Evolutionary conservation across 2,888 invertebrate genomes (phyloP), one percentile per base, ranked within the genome.

Genomic region (Gortyna flavago): DNA sequence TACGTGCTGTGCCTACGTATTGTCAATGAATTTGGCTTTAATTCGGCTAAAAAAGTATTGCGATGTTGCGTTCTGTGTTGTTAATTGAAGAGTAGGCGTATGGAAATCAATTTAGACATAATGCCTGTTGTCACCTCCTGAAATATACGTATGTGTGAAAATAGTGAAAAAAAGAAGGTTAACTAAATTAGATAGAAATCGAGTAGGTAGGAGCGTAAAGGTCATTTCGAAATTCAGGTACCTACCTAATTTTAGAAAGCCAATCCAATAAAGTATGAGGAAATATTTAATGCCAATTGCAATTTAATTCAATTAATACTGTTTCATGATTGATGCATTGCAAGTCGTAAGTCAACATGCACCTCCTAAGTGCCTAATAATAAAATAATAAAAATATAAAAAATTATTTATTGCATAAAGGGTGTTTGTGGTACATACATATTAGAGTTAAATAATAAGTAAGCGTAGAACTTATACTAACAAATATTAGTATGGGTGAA

Each of bases 31-130:
- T 57, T 35, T 7, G 6, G 0, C 4, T 29, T 32, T 21, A 29
- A 48, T 41, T 73, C 25, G 29, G 32, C 1, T 9, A 16, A 68
- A 32, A 13, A 21, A 21, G 16, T 73, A 25, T 68, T 44, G 35
- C 48, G 25, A 41, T 32, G 7, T 79, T 38, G 73, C n/a, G 18
- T 16, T 32, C 3, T 29, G 13, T 48, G 16, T 35, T 41, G 57
- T 8, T 67, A 81, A 81, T 75, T 64, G 69, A 54, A 62, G 16
- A 38, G 78, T 81, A 25, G 74, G 78, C 21, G 75, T 64, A n/a
- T 32, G 35, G 13, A 7, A 57, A 35, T 54, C 0, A 0, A 38
- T 32, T 9, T 25, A n/a, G 16, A 0, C 11, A 35, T 32, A 62
- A 35, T 11, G 16, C 0, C 4, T 59, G 51, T 70, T 74, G 70